Percentiles rank a stretch among this genome's conserved stretches.
phyloP scores from a whole-genome alignment of 2,888 invertebrate genomes.

The Andrena marginata region DNA sequence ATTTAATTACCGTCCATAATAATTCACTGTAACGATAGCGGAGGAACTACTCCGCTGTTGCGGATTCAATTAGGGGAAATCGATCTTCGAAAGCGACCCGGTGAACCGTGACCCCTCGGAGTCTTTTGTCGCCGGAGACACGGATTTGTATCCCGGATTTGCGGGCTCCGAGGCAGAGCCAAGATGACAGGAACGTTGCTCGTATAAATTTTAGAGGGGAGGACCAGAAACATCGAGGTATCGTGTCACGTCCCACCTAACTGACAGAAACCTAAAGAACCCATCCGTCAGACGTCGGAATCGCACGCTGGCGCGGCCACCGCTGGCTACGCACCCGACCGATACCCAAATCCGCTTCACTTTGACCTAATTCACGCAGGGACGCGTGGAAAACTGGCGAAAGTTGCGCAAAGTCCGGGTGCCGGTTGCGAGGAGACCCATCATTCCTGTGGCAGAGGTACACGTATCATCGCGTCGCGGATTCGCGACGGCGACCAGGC shows the following conservation, averaged over 20 bases:
- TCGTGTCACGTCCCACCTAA: background rate
- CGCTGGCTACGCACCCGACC: background rate
- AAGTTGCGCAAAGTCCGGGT: background rate
- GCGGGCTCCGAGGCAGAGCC: slow-evolving; percentile 50
- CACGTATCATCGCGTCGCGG: slow-evolving; percentile 4
- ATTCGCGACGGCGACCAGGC: slow-evolving; percentile 19
- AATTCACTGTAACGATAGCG: background rate
- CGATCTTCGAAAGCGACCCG: slow-evolving; percentile 1
- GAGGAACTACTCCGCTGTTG: background rate
- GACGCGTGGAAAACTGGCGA: no score
- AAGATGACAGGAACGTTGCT: slow-evolving; percentile 46
- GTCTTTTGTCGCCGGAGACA: slow-evolving; percentile 47
- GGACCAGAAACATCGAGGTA: background rate
- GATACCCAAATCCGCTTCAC: background rate
- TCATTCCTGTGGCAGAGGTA: background rate
- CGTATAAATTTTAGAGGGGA: slow-evolving; percentile 35
- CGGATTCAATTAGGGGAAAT: slow-evolving; percentile 18
- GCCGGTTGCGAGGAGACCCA: background rate
- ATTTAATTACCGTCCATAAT: background rate
- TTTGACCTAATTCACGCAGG: no score
- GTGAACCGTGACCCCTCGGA: slow-evolving; percentile 19
- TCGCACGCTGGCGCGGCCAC: no score
- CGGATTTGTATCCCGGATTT: slow-evolving; percentile 65
- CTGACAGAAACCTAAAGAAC: background rate
- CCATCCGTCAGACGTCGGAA: background rate